Base-by-base conservation (phyloP, 2,113 vertebrate species). In the Embiotoca jacksoni region DNA sequence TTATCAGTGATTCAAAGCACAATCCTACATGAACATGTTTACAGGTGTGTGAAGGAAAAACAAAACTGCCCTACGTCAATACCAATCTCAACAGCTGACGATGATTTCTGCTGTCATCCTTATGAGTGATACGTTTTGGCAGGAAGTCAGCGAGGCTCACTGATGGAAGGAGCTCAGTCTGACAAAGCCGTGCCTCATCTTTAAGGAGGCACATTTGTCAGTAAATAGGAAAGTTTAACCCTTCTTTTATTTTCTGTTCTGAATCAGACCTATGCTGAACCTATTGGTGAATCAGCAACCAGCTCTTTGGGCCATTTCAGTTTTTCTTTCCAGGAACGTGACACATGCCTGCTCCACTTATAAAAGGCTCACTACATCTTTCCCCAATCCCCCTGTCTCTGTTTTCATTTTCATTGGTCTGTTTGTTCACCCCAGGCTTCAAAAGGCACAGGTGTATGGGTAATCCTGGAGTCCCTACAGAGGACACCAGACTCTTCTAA, bases 261-360 rank as follows among this genome's bases (percentile, higher is more conserved):
- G 32, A 9, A 16, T 53, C 74, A 70, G 58, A 73, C 46, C 75
- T 72, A 39, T 9, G 15, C 47, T 72, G 49, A 68, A 54, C 55
- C 71, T 57, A 52, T 11, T 37, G 7, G 15, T 44, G 70, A 91
- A 80, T 88, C 63, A 83, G 54, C 74, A 67, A 67, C 56, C 54
- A 63, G 14, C 71, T 75, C 54, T 80, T 88, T 68, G 81, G 72
- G 87, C 83, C 69, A 63, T 84, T 90, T 84, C 57, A 49, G 52
- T 53, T 74, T 87, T 49, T 79, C 74, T 84, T 70, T 84, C 80
- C 58, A 78, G 32, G 62, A 87, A 78, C 52, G 80, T 74, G 56
- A 82, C 65, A 81, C 73, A 86, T 50, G 32, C 61, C 67, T 59
- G 59, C 58, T 83, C 66, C 35, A 60, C 58, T 74, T 85, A 49